phyloP scores from a whole-genome alignment of 2,797 vertebrate species.

The Eleutherodactylus coqui region DNA sequence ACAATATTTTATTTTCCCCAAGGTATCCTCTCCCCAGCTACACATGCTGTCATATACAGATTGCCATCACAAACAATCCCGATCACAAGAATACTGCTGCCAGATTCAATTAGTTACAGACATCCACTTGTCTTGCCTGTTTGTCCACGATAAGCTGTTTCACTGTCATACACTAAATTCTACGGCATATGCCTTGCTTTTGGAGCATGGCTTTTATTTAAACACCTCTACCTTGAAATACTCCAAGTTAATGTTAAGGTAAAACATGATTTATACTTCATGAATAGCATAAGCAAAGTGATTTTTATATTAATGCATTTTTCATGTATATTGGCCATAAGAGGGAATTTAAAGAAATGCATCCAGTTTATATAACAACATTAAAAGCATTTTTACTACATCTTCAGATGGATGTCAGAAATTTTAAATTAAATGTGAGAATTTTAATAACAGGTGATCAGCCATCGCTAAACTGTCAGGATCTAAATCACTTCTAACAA shows the following conservation, averaged over 20 bases:
- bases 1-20: constrained; percentile 47
- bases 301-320: constrained; percentile 48
- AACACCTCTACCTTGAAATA: constrained; percentile 10
- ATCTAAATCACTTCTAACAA: constrained; percentile 45
- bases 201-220: constrained; percentile 22
- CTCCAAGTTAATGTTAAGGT: constrained; percentile 20
- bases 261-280: constrained; percentile 25
- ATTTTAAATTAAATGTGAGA: constrained; percentile 14
- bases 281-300: constrained; percentile 37
- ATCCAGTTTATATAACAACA: constrained; percentile 45
- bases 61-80: constrained; percentile 57
- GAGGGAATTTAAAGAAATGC: constrained; percentile 29
- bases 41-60: constrained; percentile 55
- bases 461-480: neutral
- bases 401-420: constrained; percentile 37
- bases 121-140: constrained; percentile 31
- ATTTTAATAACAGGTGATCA: constrained; percentile 46
- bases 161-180: constrained; percentile 31
- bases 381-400: constrained; percentile 52
- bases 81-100: constrained; percentile 52
- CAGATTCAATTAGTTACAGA: constrained; percentile 51
- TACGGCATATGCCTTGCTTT: neutral
- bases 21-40: constrained; percentile 20
- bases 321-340: constrained; percentile 45
- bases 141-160: constrained; percentile 17